Percentiles rank a stretch among this genome's conserved stretches.
Evolutionary conservation across 2,113 vertebrate species (phyloP).

Genomic region (Engraulis encrasicolus): DNA sequence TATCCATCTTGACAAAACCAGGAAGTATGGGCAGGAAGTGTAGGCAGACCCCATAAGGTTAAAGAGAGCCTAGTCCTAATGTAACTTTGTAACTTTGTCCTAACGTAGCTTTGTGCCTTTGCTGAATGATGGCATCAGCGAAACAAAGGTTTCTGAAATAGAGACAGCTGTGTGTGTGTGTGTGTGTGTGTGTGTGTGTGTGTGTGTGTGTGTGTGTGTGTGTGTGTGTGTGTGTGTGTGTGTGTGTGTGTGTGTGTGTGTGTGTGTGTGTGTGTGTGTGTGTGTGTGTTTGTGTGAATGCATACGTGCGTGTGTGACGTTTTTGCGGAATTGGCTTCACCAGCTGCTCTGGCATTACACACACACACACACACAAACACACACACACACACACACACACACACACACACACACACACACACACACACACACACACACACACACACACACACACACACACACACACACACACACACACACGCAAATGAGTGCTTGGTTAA

Average conservation of each 20-base stretch:
- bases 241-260: background rate
- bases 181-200: background rate
- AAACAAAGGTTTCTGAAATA: background rate
- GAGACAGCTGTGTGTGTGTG: background rate
- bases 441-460: background rate
- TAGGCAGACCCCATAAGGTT: too few relatives aligned
- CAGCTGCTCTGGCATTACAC: background rate
- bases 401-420: background rate
- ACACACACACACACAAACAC: too few relatives aligned
- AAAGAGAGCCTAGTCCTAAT: too few relatives aligned
- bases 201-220: background rate
- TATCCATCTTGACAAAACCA: too few relatives aligned
- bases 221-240: background rate
- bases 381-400: too few relatives aligned
- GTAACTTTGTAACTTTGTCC: too few relatives aligned
- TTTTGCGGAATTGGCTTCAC: too few relatives aligned
- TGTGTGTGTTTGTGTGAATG: too few relatives aligned
- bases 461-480: too few relatives aligned
- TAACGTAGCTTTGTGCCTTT: background rate
- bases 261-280: background rate
- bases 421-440: background rate
- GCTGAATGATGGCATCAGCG: background rate
- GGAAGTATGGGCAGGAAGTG: too few relatives aligned
- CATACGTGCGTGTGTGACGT: too few relatives aligned
- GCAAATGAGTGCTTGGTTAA: background rate